Evolutionary conservation across 2,113 vertebrate species (phyloP).

Genomic region (Cathartes aura): DNA sequence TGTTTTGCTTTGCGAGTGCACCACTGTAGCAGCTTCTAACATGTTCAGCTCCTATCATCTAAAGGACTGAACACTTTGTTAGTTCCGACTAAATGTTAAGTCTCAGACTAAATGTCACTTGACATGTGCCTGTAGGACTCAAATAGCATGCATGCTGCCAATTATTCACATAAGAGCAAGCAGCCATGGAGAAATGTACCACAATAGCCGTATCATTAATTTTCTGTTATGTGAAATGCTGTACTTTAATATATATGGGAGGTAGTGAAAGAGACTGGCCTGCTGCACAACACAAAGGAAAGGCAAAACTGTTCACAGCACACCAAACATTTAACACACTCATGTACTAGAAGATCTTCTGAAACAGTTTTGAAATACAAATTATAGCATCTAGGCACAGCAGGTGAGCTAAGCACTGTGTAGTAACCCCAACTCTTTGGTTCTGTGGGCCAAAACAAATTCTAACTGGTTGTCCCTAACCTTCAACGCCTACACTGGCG

Average conservation of each 20-base stretch:
- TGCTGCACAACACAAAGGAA: not conserved
- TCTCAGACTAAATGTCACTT: conserved; percentile 33
- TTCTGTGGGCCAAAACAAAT: not conserved
- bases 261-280: not conserved
- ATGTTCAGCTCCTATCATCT: not conserved
- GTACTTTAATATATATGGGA: not conserved
- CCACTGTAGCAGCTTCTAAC: not conserved
- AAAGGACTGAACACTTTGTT: not conserved
- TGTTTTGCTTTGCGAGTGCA: not conserved
- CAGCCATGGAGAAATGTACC: not conserved
- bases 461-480: not conserved
- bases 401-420: not conserved
- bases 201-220: not conserved
- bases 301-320: not conserved
- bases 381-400: not conserved
- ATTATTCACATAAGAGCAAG: conserved; percentile 40
- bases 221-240: not conserved
- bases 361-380: not conserved
- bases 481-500: not conserved
- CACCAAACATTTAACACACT: not conserved
- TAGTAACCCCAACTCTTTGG: not conserved
- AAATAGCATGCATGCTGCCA: not conserved
- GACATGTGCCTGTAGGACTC: conserved; percentile 1
- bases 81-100: conserved; percentile 1
- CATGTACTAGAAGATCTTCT: not conserved